phyloP scores from a whole-genome alignment of 2,797 vertebrate species.

The Cygnus olor region DNA sequence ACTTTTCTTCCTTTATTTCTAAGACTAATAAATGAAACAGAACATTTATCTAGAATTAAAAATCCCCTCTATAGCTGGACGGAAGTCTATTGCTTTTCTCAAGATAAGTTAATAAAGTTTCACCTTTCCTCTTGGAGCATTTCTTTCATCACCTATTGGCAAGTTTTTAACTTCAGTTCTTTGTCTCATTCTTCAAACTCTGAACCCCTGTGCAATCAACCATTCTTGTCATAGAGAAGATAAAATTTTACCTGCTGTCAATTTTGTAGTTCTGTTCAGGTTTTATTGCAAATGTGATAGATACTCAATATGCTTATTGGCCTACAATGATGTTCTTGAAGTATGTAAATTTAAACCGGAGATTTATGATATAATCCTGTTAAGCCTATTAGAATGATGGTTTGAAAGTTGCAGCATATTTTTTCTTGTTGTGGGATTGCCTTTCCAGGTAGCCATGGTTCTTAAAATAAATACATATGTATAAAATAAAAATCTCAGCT shows the following conservation, averaged over 20 bases:
- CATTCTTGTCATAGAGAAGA: not conserved
- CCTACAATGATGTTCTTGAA: not conserved
- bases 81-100: not conserved
- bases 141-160: not conserved
- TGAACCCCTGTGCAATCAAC: not conserved
- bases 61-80: not conserved
- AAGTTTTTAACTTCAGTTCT: not conserved
- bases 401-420: not conserved
- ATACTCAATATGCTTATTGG: not conserved
- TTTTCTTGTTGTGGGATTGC: not conserved
- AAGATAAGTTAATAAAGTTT: not conserved
- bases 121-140: not conserved
- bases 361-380: not conserved
- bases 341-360: not conserved
- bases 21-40: not conserved
- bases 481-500: not conserved
- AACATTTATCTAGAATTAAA: not conserved
- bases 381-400: not conserved
- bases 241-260: not conserved
- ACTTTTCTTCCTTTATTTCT: not conserved
- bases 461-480: not conserved
- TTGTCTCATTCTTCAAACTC: not conserved
- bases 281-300: not conserved
- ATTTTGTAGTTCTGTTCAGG: not conserved
- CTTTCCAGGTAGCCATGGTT: not conserved